Evolutionary conservation across 1,140 invertebrate species (phyloP), one percentile per base, ranked within the genome.

Genomic region (Probaryconus sp.): DNA sequence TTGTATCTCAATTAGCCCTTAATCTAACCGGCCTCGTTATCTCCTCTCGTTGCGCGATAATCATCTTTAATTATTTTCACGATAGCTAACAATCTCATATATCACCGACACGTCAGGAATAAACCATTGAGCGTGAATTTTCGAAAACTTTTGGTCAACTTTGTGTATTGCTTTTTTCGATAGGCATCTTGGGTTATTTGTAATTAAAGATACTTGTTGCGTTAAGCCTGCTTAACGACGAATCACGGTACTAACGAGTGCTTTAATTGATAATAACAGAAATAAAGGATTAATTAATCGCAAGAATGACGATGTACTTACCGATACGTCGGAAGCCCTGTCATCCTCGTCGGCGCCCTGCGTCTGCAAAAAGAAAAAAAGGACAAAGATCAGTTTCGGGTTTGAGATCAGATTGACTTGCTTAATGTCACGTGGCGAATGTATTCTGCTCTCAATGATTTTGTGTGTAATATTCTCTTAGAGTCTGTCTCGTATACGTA

Each of bases 311-410:
- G 69, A 64, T 76, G 56, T 77, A 91, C 90, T 91, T 88, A 92
- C 91, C 83, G 90, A 90, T 69, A 89, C 90, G 63, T 93, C 91
- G 70, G 92, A 93, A 83, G 89, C 91, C 80, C 91, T 89, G 84
- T 93, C 92, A 84, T 93, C 92, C 76, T 94, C 93, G 68, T 92
- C 91, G 45, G 89, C 85, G 70, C 90, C 91, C 90, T 92, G 90
- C 63, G 84, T 61, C 69, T 73, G 38, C 21, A 65, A 72, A 63
- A 53, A 88, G 89, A 80, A 88, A 87, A 89, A 86, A 77, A 86
- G 86, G 85, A 81, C 72, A 77, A 45, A 35, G 53, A 71, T 77
- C 55, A 77, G 48, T 70, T 63, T 61, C 61, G 43, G 20, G 51
- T 63, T 55, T 43, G 10, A 45, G 67, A 73, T 58, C 28, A 63